phyloP scores from a whole-genome alignment of 2,113 vertebrate species.

The Myotis davidii region DNA sequence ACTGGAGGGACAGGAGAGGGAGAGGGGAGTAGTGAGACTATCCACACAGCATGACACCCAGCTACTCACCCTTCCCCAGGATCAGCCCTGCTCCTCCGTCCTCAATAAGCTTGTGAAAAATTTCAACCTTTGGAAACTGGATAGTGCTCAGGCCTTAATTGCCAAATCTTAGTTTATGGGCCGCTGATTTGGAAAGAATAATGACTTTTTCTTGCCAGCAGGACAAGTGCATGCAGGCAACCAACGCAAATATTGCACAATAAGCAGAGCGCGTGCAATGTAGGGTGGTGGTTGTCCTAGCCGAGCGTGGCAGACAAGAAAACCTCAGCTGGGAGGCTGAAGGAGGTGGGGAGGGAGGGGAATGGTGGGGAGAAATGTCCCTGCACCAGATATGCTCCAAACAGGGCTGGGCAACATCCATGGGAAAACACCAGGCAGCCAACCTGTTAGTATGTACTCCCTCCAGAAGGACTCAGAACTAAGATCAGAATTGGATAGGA shows the following conservation, averaged over 20 bases:
- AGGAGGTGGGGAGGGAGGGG: rapidly evolving
- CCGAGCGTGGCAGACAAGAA: neutral
- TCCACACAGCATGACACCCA: neutral
- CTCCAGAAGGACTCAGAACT: neutral
- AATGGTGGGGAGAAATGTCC: neutral
- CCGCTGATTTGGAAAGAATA: constrained; percentile 40
- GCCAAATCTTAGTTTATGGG: neutral
- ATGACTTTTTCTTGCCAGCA: neutral
- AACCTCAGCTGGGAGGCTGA: neutral
- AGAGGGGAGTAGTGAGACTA: neutral
- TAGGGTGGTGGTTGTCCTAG: neutral
- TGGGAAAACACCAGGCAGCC: neutral
- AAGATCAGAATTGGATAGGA: neutral
- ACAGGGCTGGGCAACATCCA: neutral
- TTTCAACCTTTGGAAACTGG: neutral
- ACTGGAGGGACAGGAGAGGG: neutral
- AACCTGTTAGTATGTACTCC: neutral
- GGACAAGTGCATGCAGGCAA: neutral
- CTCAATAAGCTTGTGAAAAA: neutral
- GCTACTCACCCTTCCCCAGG: neutral
- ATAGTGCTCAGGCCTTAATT: neutral
- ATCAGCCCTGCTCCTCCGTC: neutral
- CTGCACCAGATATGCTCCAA: neutral
- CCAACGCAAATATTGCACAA: neutral
- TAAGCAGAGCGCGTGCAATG: rapidly evolving